A percentile compares a stretch with the other conserved stretches of the same genome.
Conservation (phyloP, 2,888 invertebrate genomes). For the Archips crataeganus region DNA sequence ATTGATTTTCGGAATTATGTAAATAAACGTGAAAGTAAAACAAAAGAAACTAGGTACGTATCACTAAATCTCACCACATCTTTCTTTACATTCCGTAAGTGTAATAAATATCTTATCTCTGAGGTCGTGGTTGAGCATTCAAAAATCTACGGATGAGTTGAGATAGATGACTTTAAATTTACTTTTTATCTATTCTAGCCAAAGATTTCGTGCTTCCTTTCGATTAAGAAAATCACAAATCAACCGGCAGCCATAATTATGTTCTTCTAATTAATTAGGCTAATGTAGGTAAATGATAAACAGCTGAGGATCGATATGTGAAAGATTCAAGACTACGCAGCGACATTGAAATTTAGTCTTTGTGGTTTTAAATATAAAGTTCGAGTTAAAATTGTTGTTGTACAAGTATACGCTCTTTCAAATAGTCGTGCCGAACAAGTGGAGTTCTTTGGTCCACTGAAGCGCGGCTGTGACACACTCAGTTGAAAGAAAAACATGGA, state of each 20-base stretch:
- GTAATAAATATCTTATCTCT: too few species aligned
- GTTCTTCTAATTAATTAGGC: slow-evolving; percentile 15
- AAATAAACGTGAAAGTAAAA: too few species aligned
- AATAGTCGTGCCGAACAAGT: background rate
- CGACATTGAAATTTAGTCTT: background rate
- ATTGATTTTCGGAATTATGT: too few species aligned
- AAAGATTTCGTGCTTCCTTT: background rate
- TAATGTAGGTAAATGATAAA: slow-evolving; percentile 19
- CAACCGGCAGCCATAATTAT: background rate
- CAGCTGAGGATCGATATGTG: background rate
- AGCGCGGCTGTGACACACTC: background rate
- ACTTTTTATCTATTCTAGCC: background rate
- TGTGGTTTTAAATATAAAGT: background rate
- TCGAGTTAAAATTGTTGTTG: background rate
- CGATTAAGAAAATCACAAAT: background rate
- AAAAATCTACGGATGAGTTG: too few species aligned
- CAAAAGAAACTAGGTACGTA: too few species aligned
- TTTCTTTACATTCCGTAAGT: too few species aligned
- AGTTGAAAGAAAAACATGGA: too few species aligned
- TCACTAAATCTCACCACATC: too few species aligned
- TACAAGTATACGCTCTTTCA: background rate
- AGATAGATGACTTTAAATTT: too few species aligned
- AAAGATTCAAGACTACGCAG: background rate
- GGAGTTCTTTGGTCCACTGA: slow-evolving; percentile 4
- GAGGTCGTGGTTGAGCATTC: background rate